Evolutionary conservation across 2,113 vertebrate species (phyloP), one percentile per base, ranked within the genome.

Genomic region (Polypterus bichir): DNA sequence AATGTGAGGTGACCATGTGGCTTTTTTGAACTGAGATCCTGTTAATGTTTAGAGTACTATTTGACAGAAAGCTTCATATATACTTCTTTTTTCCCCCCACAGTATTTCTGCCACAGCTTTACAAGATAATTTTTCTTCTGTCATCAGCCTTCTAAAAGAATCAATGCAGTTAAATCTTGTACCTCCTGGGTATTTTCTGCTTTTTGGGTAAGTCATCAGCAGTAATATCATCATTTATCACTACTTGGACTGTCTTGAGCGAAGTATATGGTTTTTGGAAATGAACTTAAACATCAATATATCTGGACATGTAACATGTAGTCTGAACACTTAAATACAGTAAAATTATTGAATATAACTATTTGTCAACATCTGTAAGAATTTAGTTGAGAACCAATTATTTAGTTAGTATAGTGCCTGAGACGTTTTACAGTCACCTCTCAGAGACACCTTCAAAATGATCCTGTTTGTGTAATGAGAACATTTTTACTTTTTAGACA

Each of bases 101-200:
- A 99, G 96, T 53, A 73, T 97, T 61, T 76, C 91, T 10, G 73
- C 73, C 5, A 73, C 84, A 59, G 77, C 78, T 62, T 76, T 98
- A 71, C 94, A 97, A 63, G 92, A 97, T 70, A 93, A 90, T 56
- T 76, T 95, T 54, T 74, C 85, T 54, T 76, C 91, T 0, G 77
- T 97, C 62, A 62, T 99, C 64, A 79, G 72, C 53, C 84, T 99
- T 27, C 75, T 99, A 10, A 89, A 86, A 71, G 96, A 99, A 52
- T 97, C 92, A 3, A 86, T 90, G 52, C 93, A 95, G 76, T 72
- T 98, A 67, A 96, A 93, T 68, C 79, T 99, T 51, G 89, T 92
- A 11, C 88, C 93, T 4, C 95, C 95, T 5, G 94, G 95, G 1
- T 81, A 93, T 66, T 98, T 99, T 66, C 72, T 99, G 61, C 88